Conservation (phyloP, 1,140 invertebrate genomes). For the Galleria mellonella region DNA sequence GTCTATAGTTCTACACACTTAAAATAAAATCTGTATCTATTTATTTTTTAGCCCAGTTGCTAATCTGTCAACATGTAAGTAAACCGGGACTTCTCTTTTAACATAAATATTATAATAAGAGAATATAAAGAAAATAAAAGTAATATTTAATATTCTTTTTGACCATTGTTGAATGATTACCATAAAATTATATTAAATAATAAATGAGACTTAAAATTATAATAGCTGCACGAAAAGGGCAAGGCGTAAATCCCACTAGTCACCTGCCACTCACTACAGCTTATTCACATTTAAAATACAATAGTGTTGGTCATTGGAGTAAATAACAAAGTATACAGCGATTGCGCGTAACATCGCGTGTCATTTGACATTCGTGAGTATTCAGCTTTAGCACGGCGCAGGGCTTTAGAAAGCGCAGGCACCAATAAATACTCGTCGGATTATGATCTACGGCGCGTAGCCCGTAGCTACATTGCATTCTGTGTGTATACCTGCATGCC, state of each 20-base stretch:
- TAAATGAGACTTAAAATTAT: too few species aligned
- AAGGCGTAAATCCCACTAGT: constrained; percentile 17
- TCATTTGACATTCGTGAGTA: constrained; percentile 42
- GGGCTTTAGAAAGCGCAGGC: constrained; percentile 61
- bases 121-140: too few species aligned
- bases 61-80: too few species aligned
- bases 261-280: constrained; percentile 23
- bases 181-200: too few species aligned
- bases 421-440: constrained; percentile 69
- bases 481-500: constrained; percentile 35
- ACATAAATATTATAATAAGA: too few species aligned
- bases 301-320: constrained; percentile 26
- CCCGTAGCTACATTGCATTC: constrained; percentile 59
- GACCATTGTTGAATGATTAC: too few species aligned
- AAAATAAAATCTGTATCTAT: too few species aligned
- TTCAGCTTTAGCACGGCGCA: constrained; percentile 36
- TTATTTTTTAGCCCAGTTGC: too few species aligned
- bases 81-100: too few species aligned
- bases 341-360: constrained; percentile 37
- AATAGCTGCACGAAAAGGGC: too few species aligned
- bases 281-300: constrained; percentile 18
- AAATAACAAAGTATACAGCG: constrained; percentile 30
- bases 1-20: too few species aligned
- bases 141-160: too few species aligned
- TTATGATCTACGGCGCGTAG: constrained; percentile 72